Evolutionary conservation across 2,113 vertebrate genomes (phyloP), one percentile per base, ranked within the genome.

Genomic region (Pygoscelis antarcticus): DNA sequence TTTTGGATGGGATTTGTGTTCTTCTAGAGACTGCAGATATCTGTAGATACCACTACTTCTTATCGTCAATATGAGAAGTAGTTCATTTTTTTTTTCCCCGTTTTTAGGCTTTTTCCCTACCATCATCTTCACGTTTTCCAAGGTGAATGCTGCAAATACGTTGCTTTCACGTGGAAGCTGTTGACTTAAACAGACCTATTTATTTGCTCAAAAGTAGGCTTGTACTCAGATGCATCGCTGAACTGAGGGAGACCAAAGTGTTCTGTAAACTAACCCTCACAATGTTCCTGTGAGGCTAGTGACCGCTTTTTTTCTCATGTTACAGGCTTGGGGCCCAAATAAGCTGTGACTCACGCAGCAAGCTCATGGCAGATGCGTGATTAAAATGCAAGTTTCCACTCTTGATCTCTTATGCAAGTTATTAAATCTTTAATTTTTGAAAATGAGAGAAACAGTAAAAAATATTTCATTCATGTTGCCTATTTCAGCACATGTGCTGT

Each of bases 401-500:
- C 55, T 72, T 79, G 26, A 61, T 95, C 9, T 77, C 22, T 19
- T 83, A 42, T 15, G 32, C 21, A 46, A 58, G 18, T 87, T 76
- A 71, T 68, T 87, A 65, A 86, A 42, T 32, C 10, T 95, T 85
- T 69, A 1, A 15, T 55, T 88, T 88, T 25, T 78, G 75, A 54
- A 90, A 90, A 46, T 42, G 21, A 76, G 65, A 77, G 64, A 19
- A 68, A 68, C 20, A 26, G 26, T 87, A 74, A 54, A 82, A 91
- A 66, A 42, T 0, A 15, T 9, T 90, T 22, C 19, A 5, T 89
- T 94, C 11, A 7, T 13, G 20, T 77, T 80, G 10, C 60, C 10
- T 69, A 0, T 69, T 80, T 52, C 16, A 29, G 54, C 21, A 68
- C 7, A 27, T 0, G 0, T 87, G 30, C 23, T 0, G 0, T 74